Base-by-base conservation (phyloP, 2,888 invertebrate genomes). In the Escarpia spicata region DNA sequence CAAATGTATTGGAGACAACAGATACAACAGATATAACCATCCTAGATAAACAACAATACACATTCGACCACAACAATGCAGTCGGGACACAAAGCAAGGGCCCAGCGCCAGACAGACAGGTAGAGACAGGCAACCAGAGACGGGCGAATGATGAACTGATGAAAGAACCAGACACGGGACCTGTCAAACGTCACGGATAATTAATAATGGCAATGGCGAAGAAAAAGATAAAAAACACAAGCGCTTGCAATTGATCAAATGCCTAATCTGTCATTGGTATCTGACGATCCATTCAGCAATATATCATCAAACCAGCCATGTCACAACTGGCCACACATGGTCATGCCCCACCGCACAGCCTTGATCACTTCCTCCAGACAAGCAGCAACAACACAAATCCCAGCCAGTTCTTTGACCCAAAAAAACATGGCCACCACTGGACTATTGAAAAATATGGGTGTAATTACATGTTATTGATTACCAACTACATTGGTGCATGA, bases 131-230 rank as follows among this genome's bases (percentile, higher is more conserved):
- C 26, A 75, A 19, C 26, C 75, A 26, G 19, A 75, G 75, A 75
- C 75, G 26, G 52, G 19, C 75, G 26, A 19, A 75, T 75, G 75
- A 75, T 75, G n/a, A 2, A 26, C 75, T 75, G 75, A 75, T 75
- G 75, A 75, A 75, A 75, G 75, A 75, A 75, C 4, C 75, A 75
- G 75, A 75, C 75, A 75, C n/a, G 19, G 19, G 75, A 75, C 19
- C 75, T 75, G 75, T 75, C 75, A 75, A 75, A 19, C 75, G 75
- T n/a, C 75, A 75, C 75, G 19, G 75, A 75, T 75, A 75, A 75
- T 75, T 75, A 75, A 75, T 75, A 75, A 75, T 26, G 75, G 75
- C n/a, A 26, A 75, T 75, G 75, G n/a, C 19, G 75, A 26, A 26
- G 75, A 75, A 75, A 75, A 75, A 75, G 6, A 6, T n/a, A 19